Conservation (phyloP, 2,888 invertebrate species). For the Tinea pellionella region DNA sequence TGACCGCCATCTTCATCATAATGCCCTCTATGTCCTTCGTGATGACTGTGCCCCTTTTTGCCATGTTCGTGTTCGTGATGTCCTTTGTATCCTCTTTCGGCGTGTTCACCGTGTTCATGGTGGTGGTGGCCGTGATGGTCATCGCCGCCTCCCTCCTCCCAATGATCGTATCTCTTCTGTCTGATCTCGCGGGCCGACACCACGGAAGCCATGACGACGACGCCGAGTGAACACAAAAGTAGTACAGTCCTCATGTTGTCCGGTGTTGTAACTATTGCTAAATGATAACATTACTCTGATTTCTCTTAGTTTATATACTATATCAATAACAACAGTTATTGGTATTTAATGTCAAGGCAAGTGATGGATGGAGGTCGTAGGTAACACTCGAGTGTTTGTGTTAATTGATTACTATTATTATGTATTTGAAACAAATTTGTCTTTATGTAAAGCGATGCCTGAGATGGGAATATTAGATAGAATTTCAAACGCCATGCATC, state of each 20-base stretch:
- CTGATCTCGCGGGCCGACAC: slow-evolving; percentile 60
- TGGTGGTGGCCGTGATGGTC: slow-evolving; percentile 73
- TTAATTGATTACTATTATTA: slow-evolving; percentile 31
- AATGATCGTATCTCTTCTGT: slow-evolving; percentile 46
- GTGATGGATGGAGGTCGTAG: slow-evolving; percentile 43
- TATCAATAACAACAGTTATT: slow-evolving; percentile 44
- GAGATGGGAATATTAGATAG: too few species aligned
- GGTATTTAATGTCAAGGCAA: slow-evolving; percentile 60
- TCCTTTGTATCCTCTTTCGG: slow-evolving; percentile 77
- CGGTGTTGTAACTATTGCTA: slow-evolving; percentile 51
- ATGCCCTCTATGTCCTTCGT: slow-evolving; percentile 71
- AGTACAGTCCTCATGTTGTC: slow-evolving; percentile 44
- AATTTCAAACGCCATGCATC: too few species aligned
- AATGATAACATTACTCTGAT: slow-evolving; percentile 55
- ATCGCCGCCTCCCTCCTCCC: slow-evolving; percentile 71
- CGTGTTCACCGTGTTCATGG: slow-evolving; percentile 73
- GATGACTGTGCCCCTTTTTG: slow-evolving; percentile 77
- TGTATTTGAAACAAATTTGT: neutral
- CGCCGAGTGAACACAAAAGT: slow-evolving; percentile 28
- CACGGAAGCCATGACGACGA: slow-evolving; percentile 52
- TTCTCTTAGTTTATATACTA: slow-evolving; percentile 61
- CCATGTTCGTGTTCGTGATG: slow-evolving; percentile 75
- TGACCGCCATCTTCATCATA: slow-evolving; percentile 72
- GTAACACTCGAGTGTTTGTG: slow-evolving; percentile 22
- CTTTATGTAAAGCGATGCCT: too few species aligned